Evolutionary conservation across 1,140 invertebrate species (phyloP).

Genomic region (Proales similis): DNA sequence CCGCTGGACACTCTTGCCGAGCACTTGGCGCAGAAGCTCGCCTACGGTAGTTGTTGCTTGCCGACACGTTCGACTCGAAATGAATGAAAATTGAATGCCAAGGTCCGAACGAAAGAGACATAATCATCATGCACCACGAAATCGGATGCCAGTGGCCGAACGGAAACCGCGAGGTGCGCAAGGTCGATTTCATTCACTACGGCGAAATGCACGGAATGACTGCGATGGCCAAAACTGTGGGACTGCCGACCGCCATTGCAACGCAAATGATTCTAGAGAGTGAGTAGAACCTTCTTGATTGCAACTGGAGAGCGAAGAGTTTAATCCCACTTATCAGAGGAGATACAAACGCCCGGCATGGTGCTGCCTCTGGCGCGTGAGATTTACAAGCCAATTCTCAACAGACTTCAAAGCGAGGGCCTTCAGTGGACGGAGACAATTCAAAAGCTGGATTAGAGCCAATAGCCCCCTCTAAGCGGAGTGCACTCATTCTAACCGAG

Average conservation of each 20-base stretch:
- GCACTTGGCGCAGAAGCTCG: slow-evolving; percentile 76
- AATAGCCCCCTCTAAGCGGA: too few species aligned
- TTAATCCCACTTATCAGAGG: slow-evolving; percentile 59
- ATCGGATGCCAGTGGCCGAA: slow-evolving; percentile 84
- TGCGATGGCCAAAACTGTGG: slow-evolving; percentile 97
- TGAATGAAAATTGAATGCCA: slow-evolving; percentile 39
- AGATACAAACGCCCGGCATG: slow-evolving; percentile 88
- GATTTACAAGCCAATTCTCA: slow-evolving; percentile 81
- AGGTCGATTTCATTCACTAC: slow-evolving; percentile 86
- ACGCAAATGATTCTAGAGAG: slow-evolving; percentile 93
- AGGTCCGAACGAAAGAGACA: slow-evolving; percentile 76
- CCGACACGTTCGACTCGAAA: neutral
- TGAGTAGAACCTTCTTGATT: slow-evolving; percentile 49
- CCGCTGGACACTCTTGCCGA: slow-evolving; percentile 82
- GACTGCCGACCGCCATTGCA: slow-evolving; percentile 88
- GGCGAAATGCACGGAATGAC: slow-evolving; percentile 63
- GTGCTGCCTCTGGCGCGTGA: slow-evolving; percentile 78
- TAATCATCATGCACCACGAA: slow-evolving; percentile 87
- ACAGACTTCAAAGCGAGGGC: slow-evolving; percentile 74
- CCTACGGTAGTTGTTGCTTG: slow-evolving; percentile 61
- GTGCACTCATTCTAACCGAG: too few species aligned
- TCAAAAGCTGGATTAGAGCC: too few species aligned
- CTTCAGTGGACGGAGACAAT: slow-evolving; percentile 52
- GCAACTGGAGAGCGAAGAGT: neutral
- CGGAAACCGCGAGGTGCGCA: slow-evolving; percentile 68